Conservation (phyloP, 2,888 invertebrate genomes). For the Lypha dubia region DNA sequence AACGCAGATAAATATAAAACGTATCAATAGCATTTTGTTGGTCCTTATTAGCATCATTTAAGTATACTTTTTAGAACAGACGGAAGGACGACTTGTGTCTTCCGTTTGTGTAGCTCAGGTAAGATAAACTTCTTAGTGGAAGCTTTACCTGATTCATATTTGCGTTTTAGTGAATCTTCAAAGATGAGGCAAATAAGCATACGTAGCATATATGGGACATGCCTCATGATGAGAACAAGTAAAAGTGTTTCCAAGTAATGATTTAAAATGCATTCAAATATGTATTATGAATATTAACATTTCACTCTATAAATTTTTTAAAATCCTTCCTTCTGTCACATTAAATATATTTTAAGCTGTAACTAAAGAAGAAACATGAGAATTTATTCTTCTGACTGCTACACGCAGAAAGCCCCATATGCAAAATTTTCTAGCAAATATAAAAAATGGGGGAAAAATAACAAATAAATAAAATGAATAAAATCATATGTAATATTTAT, state of each 20-base stretch:
- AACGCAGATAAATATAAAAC: not conserved
- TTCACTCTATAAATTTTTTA: too few species aligned
- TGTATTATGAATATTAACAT: too few species aligned
- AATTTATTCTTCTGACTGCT: not conserved
- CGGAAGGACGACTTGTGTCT: not conserved
- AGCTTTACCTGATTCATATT: not conserved
- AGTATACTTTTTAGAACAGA: not conserved
- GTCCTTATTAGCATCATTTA: slow-evolving; percentile 12
- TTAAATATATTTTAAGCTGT: too few species aligned
- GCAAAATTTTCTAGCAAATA: not conserved
- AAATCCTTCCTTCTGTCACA: too few species aligned
- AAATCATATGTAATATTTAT: slow-evolving; percentile 10
- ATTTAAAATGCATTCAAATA: too few species aligned
- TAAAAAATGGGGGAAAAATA: not conserved
- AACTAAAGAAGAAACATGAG: too few species aligned
- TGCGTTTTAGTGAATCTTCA: not conserved
- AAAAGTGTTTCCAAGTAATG: not conserved
- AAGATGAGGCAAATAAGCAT: not conserved
- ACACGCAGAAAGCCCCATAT: not conserved
- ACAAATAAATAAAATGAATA: not conserved
- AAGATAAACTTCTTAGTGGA: slow-evolving; percentile 17
- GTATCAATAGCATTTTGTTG: not conserved
- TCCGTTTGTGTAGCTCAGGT: not conserved
- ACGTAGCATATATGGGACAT: not conserved
- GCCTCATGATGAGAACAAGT: not conserved